Evolutionary conservation across 1,140 invertebrate genomes (phyloP).

Genomic region (Sipha flava): DNA sequence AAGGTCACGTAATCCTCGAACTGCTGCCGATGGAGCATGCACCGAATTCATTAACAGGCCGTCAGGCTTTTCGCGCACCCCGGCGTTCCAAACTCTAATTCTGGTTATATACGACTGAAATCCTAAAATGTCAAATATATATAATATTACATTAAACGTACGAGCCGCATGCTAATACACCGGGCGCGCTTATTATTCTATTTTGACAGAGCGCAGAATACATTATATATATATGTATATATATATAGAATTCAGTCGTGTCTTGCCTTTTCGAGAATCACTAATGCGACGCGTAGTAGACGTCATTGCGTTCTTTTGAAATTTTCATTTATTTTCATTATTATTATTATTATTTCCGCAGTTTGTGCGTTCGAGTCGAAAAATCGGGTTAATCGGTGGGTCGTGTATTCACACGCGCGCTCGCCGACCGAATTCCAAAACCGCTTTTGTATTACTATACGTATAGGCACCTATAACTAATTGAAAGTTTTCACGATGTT

Average conservation of each 20-base stretch:
- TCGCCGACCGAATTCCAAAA: neutral
- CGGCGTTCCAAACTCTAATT: neutral
- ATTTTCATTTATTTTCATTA: neutral
- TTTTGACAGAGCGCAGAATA: neutral
- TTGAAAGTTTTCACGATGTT: neutral
- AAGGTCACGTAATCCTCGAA: neutral
- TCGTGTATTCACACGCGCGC: neutral
- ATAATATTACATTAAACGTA: too few relatives aligned
- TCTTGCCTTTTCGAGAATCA: neutral
- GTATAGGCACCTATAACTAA: neutral
- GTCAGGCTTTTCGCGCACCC: neutral
- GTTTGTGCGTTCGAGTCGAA: neutral
- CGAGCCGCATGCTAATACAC: slow-evolving; percentile 15
- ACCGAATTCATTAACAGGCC: neutral
- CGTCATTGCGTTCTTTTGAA: neutral
- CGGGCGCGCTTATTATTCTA: neutral
- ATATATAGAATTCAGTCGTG: too few relatives aligned
- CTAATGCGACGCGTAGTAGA: neutral
- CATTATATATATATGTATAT: too few relatives aligned
- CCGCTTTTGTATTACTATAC: too few relatives aligned
- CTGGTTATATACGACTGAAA: neutral
- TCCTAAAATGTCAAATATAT: neutral
- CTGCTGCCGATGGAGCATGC: neutral
- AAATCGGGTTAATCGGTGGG: neutral
- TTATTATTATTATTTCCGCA: neutral